phyloP scores from a whole-genome alignment of 2,888 invertebrate species.

The Cybosia mesomella region DNA sequence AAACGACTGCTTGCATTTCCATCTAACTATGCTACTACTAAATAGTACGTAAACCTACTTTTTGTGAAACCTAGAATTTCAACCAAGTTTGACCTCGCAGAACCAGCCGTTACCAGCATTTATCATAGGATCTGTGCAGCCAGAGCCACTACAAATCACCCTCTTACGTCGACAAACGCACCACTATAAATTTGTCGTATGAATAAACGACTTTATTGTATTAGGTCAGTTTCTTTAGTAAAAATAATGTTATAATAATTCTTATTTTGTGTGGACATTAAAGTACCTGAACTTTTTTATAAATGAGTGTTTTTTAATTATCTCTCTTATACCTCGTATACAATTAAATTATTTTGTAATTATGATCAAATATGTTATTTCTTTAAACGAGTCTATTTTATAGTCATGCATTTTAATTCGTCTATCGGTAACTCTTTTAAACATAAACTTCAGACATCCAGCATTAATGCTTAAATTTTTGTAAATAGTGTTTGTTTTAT shows the following conservation, averaged over 20 bases:
- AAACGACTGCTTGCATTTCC: neutral
- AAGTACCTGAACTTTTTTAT: too few relatives aligned
- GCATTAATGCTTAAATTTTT: too few relatives aligned
- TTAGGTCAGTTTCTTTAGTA: neutral
- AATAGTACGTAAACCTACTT: neutral
- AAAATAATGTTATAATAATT: neutral
- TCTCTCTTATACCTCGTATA: too few relatives aligned
- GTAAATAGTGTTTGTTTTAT: too few relatives aligned
- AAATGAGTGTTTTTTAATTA: too few relatives aligned
- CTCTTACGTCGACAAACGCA: slow-evolving; percentile 53
- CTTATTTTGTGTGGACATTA: too few relatives aligned
- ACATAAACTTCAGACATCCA: too few relatives aligned
- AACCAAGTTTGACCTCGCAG: slow-evolving; percentile 25
- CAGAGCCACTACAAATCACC: slow-evolving; percentile 52
- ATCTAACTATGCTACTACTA: neutral
- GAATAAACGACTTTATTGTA: neutral
- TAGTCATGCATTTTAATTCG: too few relatives aligned
- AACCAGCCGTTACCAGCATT: slow-evolving; percentile 38
- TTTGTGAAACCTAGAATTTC: slow-evolving; percentile 7
- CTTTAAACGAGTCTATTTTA: too few relatives aligned
- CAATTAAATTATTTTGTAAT: too few relatives aligned
- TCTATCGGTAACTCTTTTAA: too few relatives aligned
- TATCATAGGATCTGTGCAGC: slow-evolving; percentile 44
- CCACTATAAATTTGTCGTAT: slow-evolving; percentile 33
- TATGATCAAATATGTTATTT: too few relatives aligned